These are phyloP conservation scores for Phrynosoma blainvillii DNA, from an alignment of 2,113 vertebrate species.

Conservation along the genomic window DNA sequence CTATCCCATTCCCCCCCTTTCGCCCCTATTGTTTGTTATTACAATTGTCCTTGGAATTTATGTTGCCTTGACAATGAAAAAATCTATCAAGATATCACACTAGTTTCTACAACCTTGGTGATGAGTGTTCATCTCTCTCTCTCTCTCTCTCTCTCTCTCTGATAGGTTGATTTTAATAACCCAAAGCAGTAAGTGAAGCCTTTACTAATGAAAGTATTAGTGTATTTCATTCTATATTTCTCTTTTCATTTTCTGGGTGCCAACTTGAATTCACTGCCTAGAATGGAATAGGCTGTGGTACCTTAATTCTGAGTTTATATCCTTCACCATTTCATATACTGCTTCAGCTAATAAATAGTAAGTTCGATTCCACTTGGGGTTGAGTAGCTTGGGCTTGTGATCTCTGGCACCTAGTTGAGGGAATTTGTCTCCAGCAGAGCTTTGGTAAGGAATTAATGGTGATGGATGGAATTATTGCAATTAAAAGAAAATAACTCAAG, in stretches of 20 bases:
- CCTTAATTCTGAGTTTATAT: neutral
- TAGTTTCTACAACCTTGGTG: slow-evolving; percentile 12
- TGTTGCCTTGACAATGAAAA: neutral
- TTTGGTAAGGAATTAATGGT: neutral
- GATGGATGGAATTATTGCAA: neutral
- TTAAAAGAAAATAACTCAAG: neutral
- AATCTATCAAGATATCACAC: neutral
- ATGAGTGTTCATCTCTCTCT: too few species aligned
- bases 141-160: neutral
- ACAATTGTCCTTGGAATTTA: slow-evolving; percentile 12
- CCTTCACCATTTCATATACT: neutral
- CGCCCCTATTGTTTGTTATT: neutral
- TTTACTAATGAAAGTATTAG: slow-evolving; percentile 23
- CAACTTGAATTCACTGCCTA: neutral
- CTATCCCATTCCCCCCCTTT: neutral
- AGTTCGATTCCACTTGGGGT: neutral
- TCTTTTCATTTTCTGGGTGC: neutral
- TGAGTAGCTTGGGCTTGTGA: neutral
- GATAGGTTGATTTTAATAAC: slow-evolving; percentile 16
- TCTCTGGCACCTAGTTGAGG: slow-evolving; percentile 10
- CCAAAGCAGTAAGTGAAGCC: slow-evolving; percentile 16
- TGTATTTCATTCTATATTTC: slow-evolving; percentile 18
- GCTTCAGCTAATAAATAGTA: neutral
- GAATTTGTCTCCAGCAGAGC: neutral
- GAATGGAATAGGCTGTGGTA: neutral